phyloP scores from a whole-genome alignment of 2,797 vertebrate genomes.

The Varecia variegata region DNA sequence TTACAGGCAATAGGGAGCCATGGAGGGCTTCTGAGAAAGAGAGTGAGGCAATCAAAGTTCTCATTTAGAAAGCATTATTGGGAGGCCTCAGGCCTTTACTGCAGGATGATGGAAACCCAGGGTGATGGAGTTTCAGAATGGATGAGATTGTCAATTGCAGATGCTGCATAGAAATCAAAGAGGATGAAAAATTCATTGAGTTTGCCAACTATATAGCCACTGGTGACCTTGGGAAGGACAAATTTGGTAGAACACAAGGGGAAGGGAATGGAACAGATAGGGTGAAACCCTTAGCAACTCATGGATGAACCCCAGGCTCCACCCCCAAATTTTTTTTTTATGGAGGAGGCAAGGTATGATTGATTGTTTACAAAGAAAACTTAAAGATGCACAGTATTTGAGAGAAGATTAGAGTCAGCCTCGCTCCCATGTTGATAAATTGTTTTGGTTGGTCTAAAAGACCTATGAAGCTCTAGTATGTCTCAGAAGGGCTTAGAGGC shows the following conservation, averaged over 20 bases:
- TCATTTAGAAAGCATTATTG: background rate
- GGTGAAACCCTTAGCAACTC: background rate
- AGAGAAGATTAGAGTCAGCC: background rate
- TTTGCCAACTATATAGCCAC: background rate
- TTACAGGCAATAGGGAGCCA: background rate
- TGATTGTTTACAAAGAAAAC: background rate
- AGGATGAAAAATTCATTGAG: background rate
- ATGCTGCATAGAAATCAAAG: background rate
- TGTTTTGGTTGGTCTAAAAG: background rate
- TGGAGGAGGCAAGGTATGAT: background rate
- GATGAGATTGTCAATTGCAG: background rate
- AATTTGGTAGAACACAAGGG: background rate
- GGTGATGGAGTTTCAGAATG: background rate
- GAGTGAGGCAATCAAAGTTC: background rate
- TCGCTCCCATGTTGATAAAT: background rate
- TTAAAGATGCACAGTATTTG: background rate
- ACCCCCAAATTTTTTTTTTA: background rate
- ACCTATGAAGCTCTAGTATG: background rate
- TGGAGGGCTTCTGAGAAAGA: background rate
- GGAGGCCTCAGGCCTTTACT: background rate
- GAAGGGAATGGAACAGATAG: background rate
- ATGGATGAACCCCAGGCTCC: background rate
- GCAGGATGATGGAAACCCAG: background rate
- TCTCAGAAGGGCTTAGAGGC: background rate
- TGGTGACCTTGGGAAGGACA: background rate